These are phyloP conservation scores for Aplodontia rufa DNA, from an alignment of 2,113 vertebrate genomes.

Conservation along the genomic window DNA sequence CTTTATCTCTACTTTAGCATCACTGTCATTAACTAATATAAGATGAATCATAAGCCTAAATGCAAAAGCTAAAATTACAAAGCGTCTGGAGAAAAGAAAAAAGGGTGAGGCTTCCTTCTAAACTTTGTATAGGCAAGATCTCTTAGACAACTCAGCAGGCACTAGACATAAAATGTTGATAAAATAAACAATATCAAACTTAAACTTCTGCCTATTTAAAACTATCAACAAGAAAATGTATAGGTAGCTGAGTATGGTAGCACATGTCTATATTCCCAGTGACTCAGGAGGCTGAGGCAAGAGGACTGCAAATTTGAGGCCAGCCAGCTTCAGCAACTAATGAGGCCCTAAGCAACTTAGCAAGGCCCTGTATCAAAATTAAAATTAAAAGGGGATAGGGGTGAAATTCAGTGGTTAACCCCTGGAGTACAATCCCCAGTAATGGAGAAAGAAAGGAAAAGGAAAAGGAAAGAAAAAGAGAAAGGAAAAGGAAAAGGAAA, in stretches of 20 bases:
- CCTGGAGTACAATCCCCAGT: too few relatives aligned
- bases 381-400: too few relatives aligned
- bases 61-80: neutral
- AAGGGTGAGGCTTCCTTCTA: neutral
- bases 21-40: neutral
- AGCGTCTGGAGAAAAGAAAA: neutral
- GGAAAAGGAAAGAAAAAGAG: too few relatives aligned
- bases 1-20: neutral
- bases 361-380: too few relatives aligned
- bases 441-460: too few relatives aligned
- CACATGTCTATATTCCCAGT: too few relatives aligned
- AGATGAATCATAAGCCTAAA: neutral
- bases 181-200: neutral
- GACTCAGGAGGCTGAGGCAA: too few relatives aligned
- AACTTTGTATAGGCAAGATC: neutral
- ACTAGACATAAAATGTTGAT: neutral
- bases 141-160: neutral
- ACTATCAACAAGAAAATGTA: conserved; percentile 4
- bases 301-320: too few relatives aligned
- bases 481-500: too few relatives aligned
- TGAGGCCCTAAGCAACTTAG: too few relatives aligned
- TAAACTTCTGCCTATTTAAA: neutral
- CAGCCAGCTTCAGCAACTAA: too few relatives aligned
- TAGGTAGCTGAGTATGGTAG: neutral
- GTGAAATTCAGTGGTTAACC: too few relatives aligned